These are phyloP conservation scores for Macaca nemestrina DNA, from an alignment of 2,113 vertebrate species.

Conservation along the genomic window DNA sequence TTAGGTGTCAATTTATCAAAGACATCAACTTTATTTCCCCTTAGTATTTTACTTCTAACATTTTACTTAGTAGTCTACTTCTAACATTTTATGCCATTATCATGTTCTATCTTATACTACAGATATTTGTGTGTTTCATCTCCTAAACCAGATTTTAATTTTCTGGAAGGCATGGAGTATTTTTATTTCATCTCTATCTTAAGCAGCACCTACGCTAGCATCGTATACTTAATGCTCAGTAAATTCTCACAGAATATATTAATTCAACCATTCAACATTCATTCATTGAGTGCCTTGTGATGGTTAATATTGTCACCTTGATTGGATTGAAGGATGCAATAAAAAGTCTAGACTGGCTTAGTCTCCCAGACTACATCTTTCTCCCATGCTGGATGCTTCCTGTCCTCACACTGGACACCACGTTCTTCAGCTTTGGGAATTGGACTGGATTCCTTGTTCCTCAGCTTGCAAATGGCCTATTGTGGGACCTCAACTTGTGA, in stretches of 20 bases:
- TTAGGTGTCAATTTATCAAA: background rate
- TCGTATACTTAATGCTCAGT: background rate
- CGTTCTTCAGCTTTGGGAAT: too few relatives aligned
- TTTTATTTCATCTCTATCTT: background rate
- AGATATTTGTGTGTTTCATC: background rate
- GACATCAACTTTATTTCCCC: background rate
- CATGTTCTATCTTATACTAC: background rate
- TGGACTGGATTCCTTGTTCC: too few relatives aligned
- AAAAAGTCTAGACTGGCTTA: too few relatives aligned
- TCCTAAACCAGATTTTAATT: background rate
- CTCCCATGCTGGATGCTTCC: too few relatives aligned
- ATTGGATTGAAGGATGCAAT: too few relatives aligned
- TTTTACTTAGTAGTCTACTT: background rate
- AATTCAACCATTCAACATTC: background rate
- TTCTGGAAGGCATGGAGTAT: background rate
- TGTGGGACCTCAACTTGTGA: too few relatives aligned
- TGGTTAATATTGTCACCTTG: too few relatives aligned
- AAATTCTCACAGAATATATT: constrained; percentile 5
- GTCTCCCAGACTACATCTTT: too few relatives aligned
- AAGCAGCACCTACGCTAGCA: background rate
- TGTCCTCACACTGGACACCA: too few relatives aligned
- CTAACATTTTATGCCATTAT: background rate
- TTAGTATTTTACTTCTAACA: background rate
- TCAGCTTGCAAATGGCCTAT: too few relatives aligned
- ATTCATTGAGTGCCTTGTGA: background rate